These are phyloP conservation scores for Glossophaga mutica DNA, from an alignment of 2,797 vertebrate genomes.

Conservation along the genomic window DNA sequence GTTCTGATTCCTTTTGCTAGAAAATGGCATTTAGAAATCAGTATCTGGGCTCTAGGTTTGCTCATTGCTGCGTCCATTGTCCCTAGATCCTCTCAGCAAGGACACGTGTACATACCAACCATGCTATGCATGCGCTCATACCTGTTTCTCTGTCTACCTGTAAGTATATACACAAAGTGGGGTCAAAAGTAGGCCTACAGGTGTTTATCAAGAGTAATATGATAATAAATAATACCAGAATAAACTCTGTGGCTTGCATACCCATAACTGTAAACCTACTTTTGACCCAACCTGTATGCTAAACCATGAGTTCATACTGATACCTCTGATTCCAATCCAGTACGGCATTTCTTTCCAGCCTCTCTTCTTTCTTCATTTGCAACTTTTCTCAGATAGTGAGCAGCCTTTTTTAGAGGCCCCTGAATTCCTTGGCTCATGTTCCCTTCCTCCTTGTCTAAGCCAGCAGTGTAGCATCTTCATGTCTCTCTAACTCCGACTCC, in stretches of 20 bases:
- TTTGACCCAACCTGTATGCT: background rate
- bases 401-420: background rate
- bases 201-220: too few species aligned
- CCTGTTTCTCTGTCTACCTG: background rate
- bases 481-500: background rate
- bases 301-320: background rate
- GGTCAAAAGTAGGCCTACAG: too few species aligned
- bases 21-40: background rate
- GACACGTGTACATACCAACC: background rate
- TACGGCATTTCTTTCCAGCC: background rate
- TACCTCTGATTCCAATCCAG: background rate
- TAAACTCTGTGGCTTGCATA: background rate
- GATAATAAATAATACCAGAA: too few species aligned
- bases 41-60: background rate
- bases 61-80: background rate
- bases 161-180: background rate
- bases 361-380: background rate
- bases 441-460: background rate
- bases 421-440: background rate
- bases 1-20: background rate
- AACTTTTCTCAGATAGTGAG: background rate
- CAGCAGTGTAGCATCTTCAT: background rate
- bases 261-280: background rate
- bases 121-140: background rate
- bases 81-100: background rate